These are phyloP conservation scores for Sitta europaea DNA, from an alignment of 2,113 vertebrate genomes.

Conservation along the genomic window DNA sequence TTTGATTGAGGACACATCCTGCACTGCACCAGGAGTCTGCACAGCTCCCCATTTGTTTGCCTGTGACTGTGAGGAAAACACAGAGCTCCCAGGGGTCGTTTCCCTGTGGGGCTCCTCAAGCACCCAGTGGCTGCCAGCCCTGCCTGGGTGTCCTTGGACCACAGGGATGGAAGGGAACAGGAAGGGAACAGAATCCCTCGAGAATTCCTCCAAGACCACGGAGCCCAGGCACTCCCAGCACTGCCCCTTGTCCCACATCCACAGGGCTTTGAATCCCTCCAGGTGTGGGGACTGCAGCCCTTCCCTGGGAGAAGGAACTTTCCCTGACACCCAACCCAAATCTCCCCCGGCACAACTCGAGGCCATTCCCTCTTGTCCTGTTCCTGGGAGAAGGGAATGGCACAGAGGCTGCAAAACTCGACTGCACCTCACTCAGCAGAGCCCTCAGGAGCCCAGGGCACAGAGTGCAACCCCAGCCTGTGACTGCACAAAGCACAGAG, in stretches of 20 bases:
- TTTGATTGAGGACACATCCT: rapidly evolving
- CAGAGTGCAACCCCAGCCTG: rapidly evolving
- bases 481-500: rapidly evolving
- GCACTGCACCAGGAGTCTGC: rapidly evolving
- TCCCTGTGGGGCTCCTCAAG: rapidly evolving
- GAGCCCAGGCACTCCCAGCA: neutral
- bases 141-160: rapidly evolving
- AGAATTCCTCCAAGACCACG: rapidly evolving
- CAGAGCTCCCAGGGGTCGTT: rapidly evolving
- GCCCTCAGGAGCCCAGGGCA: rapidly evolving
- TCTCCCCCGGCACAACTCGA: neutral
- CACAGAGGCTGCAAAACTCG: neutral
- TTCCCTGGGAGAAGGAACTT: too few relatives aligned
- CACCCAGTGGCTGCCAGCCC: rapidly evolving
- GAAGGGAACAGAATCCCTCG: rapidly evolving
- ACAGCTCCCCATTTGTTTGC: rapidly evolving
- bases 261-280: neutral
- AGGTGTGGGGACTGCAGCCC: rapidly evolving
- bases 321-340: rapidly evolving
- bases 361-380: neutral
- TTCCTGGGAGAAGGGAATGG: rapidly evolving
- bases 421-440: rapidly evolving
- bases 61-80: neutral
- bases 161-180: rapidly evolving
- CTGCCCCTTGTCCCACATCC: neutral